Evolutionary conservation across 2,888 invertebrate species (phyloP), one percentile per base, ranked within the genome.

Genomic region (Acleris sparsana): DNA sequence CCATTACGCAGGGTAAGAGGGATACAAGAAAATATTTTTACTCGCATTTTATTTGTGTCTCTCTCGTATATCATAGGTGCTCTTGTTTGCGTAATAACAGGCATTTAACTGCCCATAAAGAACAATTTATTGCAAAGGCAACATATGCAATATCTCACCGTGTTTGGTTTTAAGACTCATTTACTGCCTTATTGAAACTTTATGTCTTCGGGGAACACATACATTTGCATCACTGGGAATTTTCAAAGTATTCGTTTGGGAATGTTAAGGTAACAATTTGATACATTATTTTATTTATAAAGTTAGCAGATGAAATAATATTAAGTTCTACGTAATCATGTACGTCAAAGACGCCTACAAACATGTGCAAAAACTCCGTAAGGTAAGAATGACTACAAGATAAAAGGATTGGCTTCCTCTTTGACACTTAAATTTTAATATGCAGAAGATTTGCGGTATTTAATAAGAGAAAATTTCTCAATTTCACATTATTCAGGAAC

Each of bases 81-180:
- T 80, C 84, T 82, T 83, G 82, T 84, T 76, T 80, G 81, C 74
- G 79, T 80, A 80, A 82, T 84, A 85, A 86, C 86, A 86, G 82
- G 78, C 86, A 79, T 86, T 88, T 87, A 87, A 88, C 85, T 85
- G 86, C 82, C 85, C 85, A 85, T 88, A 87, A 88, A 88, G 76
- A 71, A 70, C 78, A 78, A 88, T 88, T 88, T 88, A 89, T 85
- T 74, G 76, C 76, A 67, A 71, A 72, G 75, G 73, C 77, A 79
- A 83, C 82, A 82, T 83, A 79, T 83, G 83, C 80, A 83, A 84
- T 82, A 83, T 82, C 78, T 74, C 69, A 69, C 78, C 73, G 73
- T 71, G 72, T 82, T 79, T 74, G 75, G 74, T 76, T 81, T 80
- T 78, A 78, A 75, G 76, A 74, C 74, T 48, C 63, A 69, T 68